A percentile compares a stretch with the other conserved stretches of the same genome.
Conservation (phyloP, 2,797 vertebrate genomes). For the Lithobates pipiens region DNA sequence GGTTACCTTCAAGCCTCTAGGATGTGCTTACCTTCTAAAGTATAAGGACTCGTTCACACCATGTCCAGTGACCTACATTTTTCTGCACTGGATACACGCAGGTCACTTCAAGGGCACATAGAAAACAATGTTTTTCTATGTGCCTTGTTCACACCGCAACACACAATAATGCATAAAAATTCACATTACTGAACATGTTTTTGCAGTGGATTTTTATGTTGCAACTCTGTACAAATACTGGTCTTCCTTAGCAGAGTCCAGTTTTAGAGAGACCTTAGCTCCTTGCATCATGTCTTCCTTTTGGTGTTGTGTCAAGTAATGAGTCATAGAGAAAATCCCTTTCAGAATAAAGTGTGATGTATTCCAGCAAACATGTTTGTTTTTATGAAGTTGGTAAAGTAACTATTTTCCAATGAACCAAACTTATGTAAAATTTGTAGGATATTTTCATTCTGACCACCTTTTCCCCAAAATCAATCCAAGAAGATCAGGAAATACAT, state of each 20-base stretch:
- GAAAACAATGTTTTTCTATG: too few species aligned
- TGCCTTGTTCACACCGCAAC: too few species aligned
- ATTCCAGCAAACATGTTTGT: constrained; percentile 8
- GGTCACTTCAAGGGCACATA: too few species aligned
- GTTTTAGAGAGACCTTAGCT: background rate
- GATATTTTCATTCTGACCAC: background rate
- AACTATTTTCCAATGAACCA: background rate
- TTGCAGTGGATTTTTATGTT: too few species aligned
- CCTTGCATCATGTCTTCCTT: background rate
- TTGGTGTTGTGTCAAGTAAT: constrained; percentile 1
- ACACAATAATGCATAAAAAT: too few species aligned
- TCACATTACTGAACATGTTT: too few species aligned
- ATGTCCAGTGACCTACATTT: too few species aligned
- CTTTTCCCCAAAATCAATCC: background rate
- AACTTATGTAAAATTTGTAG: background rate
- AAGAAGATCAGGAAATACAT: too few species aligned
- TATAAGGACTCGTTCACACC: too few species aligned
- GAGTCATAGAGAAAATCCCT: constrained; percentile 23
- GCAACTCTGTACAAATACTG: background rate
- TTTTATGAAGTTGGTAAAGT: background rate
- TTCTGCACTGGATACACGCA: too few species aligned
- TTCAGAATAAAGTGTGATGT: background rate
- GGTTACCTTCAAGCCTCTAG: too few species aligned
- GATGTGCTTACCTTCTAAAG: too few species aligned
- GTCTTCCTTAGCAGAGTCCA: background rate